Evolutionary conservation across 2,797 vertebrate species (phyloP).

Genomic region (Cuniculus paca): DNA sequence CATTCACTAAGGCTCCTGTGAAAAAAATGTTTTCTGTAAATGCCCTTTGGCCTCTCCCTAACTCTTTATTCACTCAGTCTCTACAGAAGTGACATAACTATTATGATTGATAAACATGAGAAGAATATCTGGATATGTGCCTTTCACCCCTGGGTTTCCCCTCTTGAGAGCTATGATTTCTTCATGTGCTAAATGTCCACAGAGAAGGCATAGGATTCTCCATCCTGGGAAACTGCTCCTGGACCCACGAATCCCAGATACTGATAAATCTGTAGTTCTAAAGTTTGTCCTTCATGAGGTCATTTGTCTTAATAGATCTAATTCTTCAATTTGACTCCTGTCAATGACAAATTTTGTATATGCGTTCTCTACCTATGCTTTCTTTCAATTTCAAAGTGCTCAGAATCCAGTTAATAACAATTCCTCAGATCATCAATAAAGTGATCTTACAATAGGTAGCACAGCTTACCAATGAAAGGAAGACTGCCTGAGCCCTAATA

Average conservation of each 20-base stretch:
- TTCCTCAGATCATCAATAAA: background rate
- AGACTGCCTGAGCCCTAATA: background rate
- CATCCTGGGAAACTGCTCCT: background rate
- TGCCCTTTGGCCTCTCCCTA: background rate
- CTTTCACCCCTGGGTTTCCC: background rate
- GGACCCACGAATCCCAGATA: rapidly evolving
- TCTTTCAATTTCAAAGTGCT: background rate
- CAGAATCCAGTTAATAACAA: background rate
- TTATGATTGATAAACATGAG: background rate
- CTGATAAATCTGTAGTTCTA: background rate
- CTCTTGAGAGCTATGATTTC: background rate
- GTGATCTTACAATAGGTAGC: background rate
- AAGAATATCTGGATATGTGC: background rate
- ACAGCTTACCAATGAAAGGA: background rate
- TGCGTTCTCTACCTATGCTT: background rate
- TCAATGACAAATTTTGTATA: background rate
- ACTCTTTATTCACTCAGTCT: background rate
- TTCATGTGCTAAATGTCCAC: background rate
- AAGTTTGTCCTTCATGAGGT: background rate
- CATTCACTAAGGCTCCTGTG: background rate
- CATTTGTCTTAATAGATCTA: background rate
- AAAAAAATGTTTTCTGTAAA: background rate
- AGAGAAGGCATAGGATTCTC: rapidly evolving
- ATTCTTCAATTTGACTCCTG: background rate
- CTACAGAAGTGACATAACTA: background rate